phyloP scores from a whole-genome alignment of 2,888 invertebrate genomes.

The Patella depressa region DNA sequence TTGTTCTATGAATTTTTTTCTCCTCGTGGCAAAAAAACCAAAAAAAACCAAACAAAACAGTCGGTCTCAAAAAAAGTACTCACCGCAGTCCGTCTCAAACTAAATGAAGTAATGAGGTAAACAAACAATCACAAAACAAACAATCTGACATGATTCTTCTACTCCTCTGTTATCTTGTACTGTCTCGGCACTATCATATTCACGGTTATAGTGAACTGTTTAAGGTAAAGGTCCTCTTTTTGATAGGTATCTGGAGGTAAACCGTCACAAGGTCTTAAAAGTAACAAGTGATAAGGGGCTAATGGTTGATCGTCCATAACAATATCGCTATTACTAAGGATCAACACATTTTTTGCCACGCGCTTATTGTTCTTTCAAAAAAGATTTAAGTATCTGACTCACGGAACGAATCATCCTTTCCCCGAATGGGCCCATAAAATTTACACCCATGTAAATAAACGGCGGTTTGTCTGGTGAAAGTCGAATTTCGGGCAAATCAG shows the following conservation, averaged over 20 bases:
- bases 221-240: background rate
- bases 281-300: conserved; percentile 61
- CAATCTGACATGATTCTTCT: too few species aligned
- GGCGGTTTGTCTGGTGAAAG: conserved; percentile 25
- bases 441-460: conserved; percentile 26
- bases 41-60: too few species aligned
- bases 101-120: too few species aligned
- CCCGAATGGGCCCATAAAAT: too few species aligned
- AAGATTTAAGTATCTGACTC: conserved; percentile 25
- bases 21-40: too few species aligned
- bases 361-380: conserved; percentile 26
- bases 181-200: too few species aligned
- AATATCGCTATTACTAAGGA: conserved; percentile 27
- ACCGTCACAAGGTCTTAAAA: conserved; percentile 25
- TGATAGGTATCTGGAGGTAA: conserved; percentile 25
- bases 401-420: conserved; percentile 37
- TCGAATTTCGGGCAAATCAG: conserved; percentile 19
- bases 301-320: conserved; percentile 31
- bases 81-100: too few species aligned
- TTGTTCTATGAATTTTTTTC: too few species aligned
- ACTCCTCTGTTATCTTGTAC: too few species aligned
- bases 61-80: too few species aligned
- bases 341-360: conserved; percentile 24
- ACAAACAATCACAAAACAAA: too few species aligned
- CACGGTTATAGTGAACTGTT: too few species aligned